Conservation (phyloP, 2,888 invertebrate genomes). For the Dryomyza anilis region DNA sequence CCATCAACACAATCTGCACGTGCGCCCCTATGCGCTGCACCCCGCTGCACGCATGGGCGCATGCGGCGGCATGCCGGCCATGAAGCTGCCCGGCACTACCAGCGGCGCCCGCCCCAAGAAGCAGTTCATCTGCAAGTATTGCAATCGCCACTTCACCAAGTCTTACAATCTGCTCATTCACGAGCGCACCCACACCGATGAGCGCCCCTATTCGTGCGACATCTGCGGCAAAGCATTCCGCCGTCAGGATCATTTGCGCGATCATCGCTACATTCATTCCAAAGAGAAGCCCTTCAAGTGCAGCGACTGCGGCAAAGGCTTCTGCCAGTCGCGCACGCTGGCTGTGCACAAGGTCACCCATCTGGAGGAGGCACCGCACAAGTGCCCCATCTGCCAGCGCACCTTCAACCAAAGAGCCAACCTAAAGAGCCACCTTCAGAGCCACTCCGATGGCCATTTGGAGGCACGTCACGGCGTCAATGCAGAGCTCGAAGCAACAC, state of each 20-base stretch:
- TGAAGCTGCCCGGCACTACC: constrained; percentile 63
- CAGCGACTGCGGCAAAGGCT: constrained; percentile 95
- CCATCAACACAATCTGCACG: constrained; percentile 47
- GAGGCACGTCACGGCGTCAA: constrained; percentile 22
- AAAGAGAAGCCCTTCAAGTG: constrained; percentile 99
- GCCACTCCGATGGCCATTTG: constrained; percentile 67
- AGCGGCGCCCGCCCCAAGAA: constrained; percentile 72
- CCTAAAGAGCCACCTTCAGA: constrained; percentile 86
- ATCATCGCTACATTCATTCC: constrained; percentile 95
- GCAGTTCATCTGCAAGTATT: constrained; percentile 97
- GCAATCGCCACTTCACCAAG: constrained; percentile 96
- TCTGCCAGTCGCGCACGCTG: constrained; percentile 95
- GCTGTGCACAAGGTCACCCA: constrained; percentile 95
- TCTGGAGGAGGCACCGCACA: constrained; percentile 91
- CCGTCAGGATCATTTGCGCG: constrained; percentile 90
- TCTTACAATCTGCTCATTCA: constrained; percentile 97
- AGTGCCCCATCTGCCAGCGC: constrained; percentile 86
- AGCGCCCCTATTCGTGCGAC: constrained; percentile 94
- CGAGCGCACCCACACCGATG: constrained; percentile 96
- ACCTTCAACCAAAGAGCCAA: constrained; percentile 93
- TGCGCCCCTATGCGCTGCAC: constrained; percentile 32
- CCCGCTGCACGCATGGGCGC: constrained; percentile 40
- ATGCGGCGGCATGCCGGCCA: constrained; percentile 64
- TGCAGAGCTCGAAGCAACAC: constrained; percentile 35
- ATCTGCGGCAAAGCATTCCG: constrained; percentile 96